These are phyloP conservation scores for Platycnemis pennipes DNA, from an alignment of 2,888 invertebrate genomes.

Conservation along the genomic window DNA sequence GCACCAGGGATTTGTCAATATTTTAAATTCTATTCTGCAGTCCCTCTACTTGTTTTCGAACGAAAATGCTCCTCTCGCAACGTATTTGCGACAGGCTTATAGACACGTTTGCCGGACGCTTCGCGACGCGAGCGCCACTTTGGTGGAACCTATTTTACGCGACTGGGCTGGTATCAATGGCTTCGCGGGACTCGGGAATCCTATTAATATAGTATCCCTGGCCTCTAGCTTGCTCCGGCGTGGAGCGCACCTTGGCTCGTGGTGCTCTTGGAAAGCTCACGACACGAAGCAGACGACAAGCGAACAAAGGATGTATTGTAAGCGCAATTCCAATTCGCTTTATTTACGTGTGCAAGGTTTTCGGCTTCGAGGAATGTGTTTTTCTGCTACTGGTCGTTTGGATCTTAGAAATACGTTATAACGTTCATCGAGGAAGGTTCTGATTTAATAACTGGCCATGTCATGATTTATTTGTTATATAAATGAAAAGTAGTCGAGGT, in stretches of 20 bases:
- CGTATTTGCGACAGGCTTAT: no score
- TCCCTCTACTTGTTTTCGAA: no score
- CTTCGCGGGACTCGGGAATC: no score
- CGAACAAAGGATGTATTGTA: background rate
- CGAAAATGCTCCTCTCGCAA: no score
- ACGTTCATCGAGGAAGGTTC: background rate
- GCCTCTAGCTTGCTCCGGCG: no score
- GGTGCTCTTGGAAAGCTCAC: background rate
- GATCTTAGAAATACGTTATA: background rate
- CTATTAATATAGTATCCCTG: no score
- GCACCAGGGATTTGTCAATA: no score
- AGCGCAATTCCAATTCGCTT: background rate
- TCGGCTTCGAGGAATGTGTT: background rate
- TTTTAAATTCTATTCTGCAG: no score
- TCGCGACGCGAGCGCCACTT: no score
- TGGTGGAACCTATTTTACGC: no score
- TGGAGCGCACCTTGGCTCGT: background rate
- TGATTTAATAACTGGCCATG: conserved; percentile 2
- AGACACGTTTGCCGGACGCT: no score
- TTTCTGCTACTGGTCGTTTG: background rate
- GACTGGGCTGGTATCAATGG: no score
- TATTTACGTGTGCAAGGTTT: background rate
- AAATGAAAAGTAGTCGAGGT: background rate
- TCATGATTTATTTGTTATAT: background rate
- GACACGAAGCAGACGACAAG: background rate